Conservation (phyloP, 2,113 vertebrate species). For the Ranitomeya imitator region DNA sequence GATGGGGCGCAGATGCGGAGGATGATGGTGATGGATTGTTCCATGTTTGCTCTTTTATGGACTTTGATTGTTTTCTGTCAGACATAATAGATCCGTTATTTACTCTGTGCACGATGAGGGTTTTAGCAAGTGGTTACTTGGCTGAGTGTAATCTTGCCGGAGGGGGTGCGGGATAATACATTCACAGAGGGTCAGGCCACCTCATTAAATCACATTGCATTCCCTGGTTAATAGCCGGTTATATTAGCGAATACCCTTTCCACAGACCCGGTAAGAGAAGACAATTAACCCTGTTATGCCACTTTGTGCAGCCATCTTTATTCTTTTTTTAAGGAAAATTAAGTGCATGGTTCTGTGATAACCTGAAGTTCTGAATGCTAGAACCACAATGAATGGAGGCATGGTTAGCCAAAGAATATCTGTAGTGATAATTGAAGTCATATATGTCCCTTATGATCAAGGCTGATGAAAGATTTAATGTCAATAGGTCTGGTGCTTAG, state of each 20-base stretch:
- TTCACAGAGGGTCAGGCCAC: constrained; percentile 13
- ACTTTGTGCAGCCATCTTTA: neutral
- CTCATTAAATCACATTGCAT: constrained; percentile 33
- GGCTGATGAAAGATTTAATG: too few species aligned
- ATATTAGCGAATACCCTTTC: neutral
- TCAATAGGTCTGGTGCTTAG: too few species aligned
- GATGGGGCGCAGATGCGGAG: neutral
- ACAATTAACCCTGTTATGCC: neutral
- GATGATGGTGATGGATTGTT: neutral
- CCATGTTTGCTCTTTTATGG: neutral
- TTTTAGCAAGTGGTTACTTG: neutral
- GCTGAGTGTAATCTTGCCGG: neutral
- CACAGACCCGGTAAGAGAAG: neutral
- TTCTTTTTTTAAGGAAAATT: neutral
- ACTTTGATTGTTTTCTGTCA: constrained; percentile 18
- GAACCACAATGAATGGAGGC: too few species aligned
- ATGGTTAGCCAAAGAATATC: too few species aligned
- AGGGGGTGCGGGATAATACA: neutral
- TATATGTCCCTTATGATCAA: too few species aligned
- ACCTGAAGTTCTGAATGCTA: too few species aligned
- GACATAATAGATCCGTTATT: constrained; percentile 40
- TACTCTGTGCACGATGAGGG: neutral
- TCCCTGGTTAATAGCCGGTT: constrained; percentile 32
- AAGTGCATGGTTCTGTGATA: too few species aligned
- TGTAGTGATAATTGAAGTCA: too few species aligned